Evolutionary conservation across 2,797 vertebrate genomes (phyloP), one percentile per base, ranked within the genome.

Genomic region (Parotocinclus haroldoi): DNA sequence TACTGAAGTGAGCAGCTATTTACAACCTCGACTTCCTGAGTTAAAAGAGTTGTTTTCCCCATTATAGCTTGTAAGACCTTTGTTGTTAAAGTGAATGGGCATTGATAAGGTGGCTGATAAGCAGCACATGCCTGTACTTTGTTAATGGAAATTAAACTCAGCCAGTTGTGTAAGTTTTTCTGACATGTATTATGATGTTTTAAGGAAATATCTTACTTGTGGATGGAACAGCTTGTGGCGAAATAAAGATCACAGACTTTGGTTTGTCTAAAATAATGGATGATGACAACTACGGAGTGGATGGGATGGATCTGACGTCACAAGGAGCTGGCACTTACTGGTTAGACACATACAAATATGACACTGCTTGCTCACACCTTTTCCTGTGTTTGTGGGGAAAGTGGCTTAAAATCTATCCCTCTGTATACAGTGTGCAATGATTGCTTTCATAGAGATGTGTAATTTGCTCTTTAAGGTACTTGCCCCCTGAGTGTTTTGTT

Each of bases 181-280:
- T 27, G 5, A 27, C 27, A 27, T 27, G 27, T 5, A 27, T 42
- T 42, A 42, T 42, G 4, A 1, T 42, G 49, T 14, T 68, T 12
- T 66, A 99, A 27, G 97, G 96, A 73, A 99, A 99, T 78, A 99
- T 99, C 76, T 91, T 99, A 82, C 87, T 99, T 80, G 97, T 99
- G 76, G 96, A 99, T 73, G 97, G 97, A 79, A 99, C 94, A 53
- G 96, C 97, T 60, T 99, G 97, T 72, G 97, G 97, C 72, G 97
- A 99, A 90, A 99, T 99, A 81, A 99, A 99, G 92, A 99, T 99
- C 79, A 99, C 97, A 5, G 97, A 99, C 85, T 99, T 99, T 81
- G 97, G 97, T 68, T 88, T 99, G 71, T 99, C 97, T 69, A 99
- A 99, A 92, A 99, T 99, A 85, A 99, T 99, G 97, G 97, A 99